Percentiles rank a stretch among this genome's conserved stretches.
These are phyloP conservation scores for Trachythela sp. DNA, from an alignment of 64 coral and sea anemone genomes.

Conservation along the genomic window DNA sequence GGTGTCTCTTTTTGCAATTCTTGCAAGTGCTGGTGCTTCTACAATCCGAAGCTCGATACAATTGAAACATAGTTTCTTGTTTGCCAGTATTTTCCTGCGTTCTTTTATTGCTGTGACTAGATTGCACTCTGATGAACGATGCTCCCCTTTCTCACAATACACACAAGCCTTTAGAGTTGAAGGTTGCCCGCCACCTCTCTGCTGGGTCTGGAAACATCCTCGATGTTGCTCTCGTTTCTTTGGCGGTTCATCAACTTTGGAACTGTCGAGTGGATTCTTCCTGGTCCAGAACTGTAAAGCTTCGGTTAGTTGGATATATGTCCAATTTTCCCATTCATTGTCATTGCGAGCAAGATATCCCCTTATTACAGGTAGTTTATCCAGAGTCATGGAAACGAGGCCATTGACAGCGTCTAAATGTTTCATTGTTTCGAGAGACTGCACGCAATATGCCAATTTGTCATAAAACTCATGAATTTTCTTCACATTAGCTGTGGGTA, in stretches of 20 bases:
- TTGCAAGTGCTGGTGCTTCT: not conserved
- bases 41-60: conserved; percentile 38
- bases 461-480: too few relatives aligned
- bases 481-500: too few relatives aligned
- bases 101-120: not conserved
- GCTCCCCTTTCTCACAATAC: not conserved
- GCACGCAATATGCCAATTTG: too few relatives aligned
- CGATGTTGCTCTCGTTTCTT: not conserved
- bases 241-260: not conserved
- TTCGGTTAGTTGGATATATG: too few relatives aligned
- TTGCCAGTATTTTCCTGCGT: conserved; percentile 32
- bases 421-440: too few relatives aligned
- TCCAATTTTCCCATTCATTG: too few relatives aligned
- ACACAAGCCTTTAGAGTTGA: not conserved
- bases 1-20: not conserved
- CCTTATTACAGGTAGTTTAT: too few relatives aligned
- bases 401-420: too few relatives aligned
- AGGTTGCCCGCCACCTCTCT: not conserved
- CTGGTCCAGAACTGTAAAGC: too few relatives aligned
- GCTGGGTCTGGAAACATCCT: not conserved
- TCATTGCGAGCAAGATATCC: too few relatives aligned
- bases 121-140: conserved; percentile 6
- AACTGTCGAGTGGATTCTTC: too few relatives aligned
- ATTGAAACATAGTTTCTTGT: conserved; percentile 47
- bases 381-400: too few relatives aligned